Base-by-base conservation (phyloP, 1,140 invertebrate genomes). In the Drosophila auraria region DNA sequence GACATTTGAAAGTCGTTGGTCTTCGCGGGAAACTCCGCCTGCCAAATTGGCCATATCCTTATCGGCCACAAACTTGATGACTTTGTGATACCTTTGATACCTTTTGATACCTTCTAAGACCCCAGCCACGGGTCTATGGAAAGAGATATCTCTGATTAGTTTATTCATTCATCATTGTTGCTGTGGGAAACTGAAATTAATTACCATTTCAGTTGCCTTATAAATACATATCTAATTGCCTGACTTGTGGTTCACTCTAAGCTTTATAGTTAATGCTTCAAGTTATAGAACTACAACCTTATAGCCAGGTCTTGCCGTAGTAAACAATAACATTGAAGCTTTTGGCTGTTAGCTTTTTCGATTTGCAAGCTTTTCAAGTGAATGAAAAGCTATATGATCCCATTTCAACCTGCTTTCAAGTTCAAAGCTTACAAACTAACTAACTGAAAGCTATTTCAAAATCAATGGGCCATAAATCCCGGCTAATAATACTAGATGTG, bases 1-100 rank as follows among this genome's bases (percentile, higher is more conserved):
- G 58, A 79, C 77, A 72, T 79, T 79, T 79, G 76, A 79, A 79
- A 79, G 77, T 79, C 77, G 66, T 79, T 78, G 54, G 61, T 61
- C 15, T 77, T 12, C 27, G n/a, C 9, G 38, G 51, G 59, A 75
- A 57, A 47, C 50, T 77, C 73, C 49, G 53, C 14, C 62, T 60
- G 62, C 38, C 60, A 33, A 27, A 58, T 53, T 11, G 33, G 15
- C 27, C 38, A 42, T 25, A 59, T 59, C 62, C 45, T 68, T 77
- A 77, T 77, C 74, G 38, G 62, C 9, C 45, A 23, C 33, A 36
- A 36, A 25, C 54, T 56, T 56, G 53, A 56, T 56, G 15, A 20
- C 53, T 5, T 12, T 15, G 15, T 56, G 53, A 56, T 38, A n/a
- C 53, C 53, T 15, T 8, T 36, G 33, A 36, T 36, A 36, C 33